Evolutionary conservation across 2,888 invertebrate genomes (phyloP).

Genomic region (Diaperis boleti): DNA sequence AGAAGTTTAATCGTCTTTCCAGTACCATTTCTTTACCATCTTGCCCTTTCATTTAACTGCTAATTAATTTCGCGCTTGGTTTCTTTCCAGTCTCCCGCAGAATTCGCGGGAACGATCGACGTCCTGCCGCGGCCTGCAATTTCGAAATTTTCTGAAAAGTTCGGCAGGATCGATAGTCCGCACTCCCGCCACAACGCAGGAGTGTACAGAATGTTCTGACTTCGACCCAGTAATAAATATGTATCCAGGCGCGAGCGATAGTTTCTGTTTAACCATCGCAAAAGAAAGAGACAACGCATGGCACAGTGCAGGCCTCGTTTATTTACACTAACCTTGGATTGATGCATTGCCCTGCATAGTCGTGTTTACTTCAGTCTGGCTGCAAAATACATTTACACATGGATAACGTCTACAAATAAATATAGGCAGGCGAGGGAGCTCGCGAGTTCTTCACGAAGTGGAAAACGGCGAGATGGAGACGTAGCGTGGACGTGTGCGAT

Average conservation of each 20-base stretch:
- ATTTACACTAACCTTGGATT: conserved; percentile 62
- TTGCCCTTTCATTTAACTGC: no score
- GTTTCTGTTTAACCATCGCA: conserved; percentile 4
- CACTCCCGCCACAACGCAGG: conserved; percentile 1
- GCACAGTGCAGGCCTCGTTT: conserved; percentile 46
- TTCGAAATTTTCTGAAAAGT: no score
- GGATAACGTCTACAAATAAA: conserved; percentile 59
- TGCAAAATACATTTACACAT: conserved; percentile 63
- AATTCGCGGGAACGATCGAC: no score
- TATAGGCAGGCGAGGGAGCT: conserved; percentile 15
- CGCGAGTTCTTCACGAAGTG: conserved; percentile 18
- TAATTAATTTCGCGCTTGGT: no score
- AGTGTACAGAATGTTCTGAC: conserved; percentile 7
- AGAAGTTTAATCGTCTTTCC: no score
- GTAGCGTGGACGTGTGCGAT: no score
- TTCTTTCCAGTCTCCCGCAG: no score
- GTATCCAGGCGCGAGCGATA: conserved; percentile 37
- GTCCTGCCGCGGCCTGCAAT: no score
- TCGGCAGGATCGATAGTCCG: conserved; percentile 9
- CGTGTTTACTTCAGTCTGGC: conserved; percentile 63
- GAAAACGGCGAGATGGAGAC: no score
- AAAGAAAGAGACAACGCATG: conserved; percentile 38
- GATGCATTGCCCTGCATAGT: conserved; percentile 65
- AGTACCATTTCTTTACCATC: no score
- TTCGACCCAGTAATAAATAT: conserved; percentile 40